These are phyloP conservation scores for Drosophila neonasuta DNA, from an alignment of 2,888 invertebrate species.

Conservation along the genomic window DNA sequence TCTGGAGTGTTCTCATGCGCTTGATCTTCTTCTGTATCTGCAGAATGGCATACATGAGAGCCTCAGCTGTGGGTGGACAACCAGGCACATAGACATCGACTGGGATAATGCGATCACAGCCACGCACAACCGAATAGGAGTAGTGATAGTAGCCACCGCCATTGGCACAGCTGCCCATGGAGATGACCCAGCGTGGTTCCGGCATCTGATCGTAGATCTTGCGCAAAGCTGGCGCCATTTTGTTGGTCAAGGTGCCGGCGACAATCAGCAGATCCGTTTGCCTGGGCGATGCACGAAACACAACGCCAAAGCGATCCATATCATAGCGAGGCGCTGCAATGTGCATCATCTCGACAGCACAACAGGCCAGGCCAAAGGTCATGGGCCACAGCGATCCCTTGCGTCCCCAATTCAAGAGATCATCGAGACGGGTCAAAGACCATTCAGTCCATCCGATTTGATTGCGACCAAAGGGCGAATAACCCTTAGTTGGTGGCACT, in stretches of 20 bases:
- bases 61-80: constrained; percentile 99
- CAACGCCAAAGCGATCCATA: constrained; percentile 99
- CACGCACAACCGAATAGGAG: constrained; percentile 98
- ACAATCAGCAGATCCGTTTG: constrained; percentile 99
- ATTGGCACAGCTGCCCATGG: constrained; percentile 99
- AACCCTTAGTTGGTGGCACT: constrained; percentile 83
- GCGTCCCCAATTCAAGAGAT: constrained; percentile 96
- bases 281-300: constrained; percentile 97
- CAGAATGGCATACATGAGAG: constrained; percentile 95
- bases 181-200: constrained; percentile 98
- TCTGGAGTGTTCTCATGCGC: constrained; percentile 91
- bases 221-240: constrained; percentile 99
- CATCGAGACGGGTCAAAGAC: constrained; percentile 94
- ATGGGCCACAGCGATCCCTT: constrained; percentile 98
- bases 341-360: constrained; percentile 99
- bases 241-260: constrained; percentile 98
- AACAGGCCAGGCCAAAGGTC: constrained; percentile 99
- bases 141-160: constrained; percentile 99
- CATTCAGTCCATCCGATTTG: constrained; percentile 89
- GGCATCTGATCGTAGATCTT: constrained; percentile 99
- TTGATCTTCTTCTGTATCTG: constrained; percentile 99
- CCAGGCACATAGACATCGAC: constrained; percentile 99
- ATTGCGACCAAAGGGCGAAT: constrained; percentile 82
- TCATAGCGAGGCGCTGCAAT: constrained; percentile 99
- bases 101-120: constrained; percentile 98